Conservation (phyloP, 2,113 vertebrate genomes). For the Lamprotornis superbus region DNA sequence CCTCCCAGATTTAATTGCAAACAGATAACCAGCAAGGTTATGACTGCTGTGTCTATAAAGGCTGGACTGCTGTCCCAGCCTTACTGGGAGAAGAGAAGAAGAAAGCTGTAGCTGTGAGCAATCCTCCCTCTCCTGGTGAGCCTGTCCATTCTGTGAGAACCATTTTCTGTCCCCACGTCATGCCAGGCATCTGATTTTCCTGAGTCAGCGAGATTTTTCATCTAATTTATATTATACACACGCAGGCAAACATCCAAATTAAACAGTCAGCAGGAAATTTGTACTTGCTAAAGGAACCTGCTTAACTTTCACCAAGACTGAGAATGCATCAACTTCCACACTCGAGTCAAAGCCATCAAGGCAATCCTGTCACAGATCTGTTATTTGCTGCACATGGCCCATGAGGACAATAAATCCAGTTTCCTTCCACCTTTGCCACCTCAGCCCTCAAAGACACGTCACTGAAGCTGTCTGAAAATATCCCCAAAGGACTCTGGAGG, state of each 20-base stretch:
- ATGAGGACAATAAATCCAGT: rapidly evolving
- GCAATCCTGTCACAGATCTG: background rate
- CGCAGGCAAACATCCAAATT: background rate
- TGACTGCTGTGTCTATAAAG: background rate
- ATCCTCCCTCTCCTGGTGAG: rapidly evolving
- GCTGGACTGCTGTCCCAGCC: background rate
- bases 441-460: rapidly evolving
- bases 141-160: background rate
- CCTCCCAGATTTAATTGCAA: constrained; percentile 9
- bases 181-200: background rate
- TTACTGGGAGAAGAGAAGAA: background rate
- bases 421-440: background rate
- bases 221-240: background rate
- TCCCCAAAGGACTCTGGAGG: background rate
- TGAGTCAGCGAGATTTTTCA: background rate
- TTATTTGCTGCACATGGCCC: background rate
- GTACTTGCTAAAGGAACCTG: background rate
- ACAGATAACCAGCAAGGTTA: background rate
- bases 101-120: background rate
- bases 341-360: background rate
- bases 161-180: background rate
- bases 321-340: background rate
- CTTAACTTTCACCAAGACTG: background rate
- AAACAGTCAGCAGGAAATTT: constrained; percentile 11
- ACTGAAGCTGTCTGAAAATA: background rate